A percentile compares a stretch with the other conserved stretches of the same genome.
phyloP scores from a whole-genome alignment of 37 sponge, comb jelly and placozoan genomes.

The Crambe crambe region DNA sequence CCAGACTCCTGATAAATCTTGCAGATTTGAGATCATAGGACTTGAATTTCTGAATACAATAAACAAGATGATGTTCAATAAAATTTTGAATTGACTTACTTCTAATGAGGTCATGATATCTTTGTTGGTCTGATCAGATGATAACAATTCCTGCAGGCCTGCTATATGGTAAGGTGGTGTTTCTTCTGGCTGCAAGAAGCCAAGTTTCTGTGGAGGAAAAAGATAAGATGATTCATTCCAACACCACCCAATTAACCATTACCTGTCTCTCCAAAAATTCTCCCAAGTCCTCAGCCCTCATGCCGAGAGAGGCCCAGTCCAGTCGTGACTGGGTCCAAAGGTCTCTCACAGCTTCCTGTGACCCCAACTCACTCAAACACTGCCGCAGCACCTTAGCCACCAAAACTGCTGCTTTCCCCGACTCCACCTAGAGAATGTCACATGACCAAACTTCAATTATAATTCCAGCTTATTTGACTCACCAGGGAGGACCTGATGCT shows the following conservation, averaged over 20 bases:
- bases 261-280: conserved; percentile 30
- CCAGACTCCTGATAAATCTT: conserved; percentile 27
- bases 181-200: background rate
- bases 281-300: conserved; percentile 17
- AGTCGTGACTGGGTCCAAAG: conserved; percentile 13
- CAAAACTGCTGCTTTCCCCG: conserved; percentile 32
- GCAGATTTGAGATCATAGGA: conserved; percentile 9
- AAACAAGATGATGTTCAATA: too few relatives aligned
- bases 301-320: conserved; percentile 24
- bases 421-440: conserved; percentile 5
- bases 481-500: conserved; percentile 2
- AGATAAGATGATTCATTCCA: too few relatives aligned
- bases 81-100: too few relatives aligned
- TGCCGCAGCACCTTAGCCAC: conserved; percentile 33
- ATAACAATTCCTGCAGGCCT: conserved; percentile 8
- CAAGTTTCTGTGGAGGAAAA: background rate
- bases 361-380: background rate
- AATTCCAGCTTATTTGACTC: background rate
- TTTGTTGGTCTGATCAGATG: conserved; percentile 39
- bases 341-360: background rate
- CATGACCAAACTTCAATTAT: background rate
- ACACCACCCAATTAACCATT: too few relatives aligned
- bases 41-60: too few relatives aligned
- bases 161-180: background rate
- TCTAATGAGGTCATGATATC: conserved; percentile 36